Conservation (phyloP, 2,888 invertebrate species). For the Rambutsinella grinnellia region DNA sequence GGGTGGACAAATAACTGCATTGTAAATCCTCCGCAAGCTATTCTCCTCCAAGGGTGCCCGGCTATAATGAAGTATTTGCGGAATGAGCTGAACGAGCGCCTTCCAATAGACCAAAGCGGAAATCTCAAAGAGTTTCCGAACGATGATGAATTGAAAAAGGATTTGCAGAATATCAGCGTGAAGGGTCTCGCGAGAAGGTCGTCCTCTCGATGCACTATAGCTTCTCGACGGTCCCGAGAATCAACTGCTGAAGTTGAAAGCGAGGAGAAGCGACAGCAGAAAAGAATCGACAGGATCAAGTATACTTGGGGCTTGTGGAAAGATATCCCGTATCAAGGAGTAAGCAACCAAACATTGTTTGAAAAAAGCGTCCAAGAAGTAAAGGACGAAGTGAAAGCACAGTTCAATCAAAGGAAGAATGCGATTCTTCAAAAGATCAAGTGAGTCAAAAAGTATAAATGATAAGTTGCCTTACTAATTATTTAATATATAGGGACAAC, state of each 20-base stretch:
- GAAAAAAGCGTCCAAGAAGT: constrained; percentile 54
- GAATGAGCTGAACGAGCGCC: not conserved
- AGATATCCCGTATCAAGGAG: constrained; percentile 53
- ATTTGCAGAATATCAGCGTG: constrained; percentile 31
- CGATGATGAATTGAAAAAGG: constrained; percentile 26
- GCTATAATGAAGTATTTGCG: constrained; percentile 42
- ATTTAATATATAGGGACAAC: constrained; percentile 44
- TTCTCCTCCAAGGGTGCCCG: constrained; percentile 39
- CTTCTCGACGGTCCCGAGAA: not conserved
- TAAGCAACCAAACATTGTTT: constrained; percentile 34
- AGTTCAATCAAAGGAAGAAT: constrained; percentile 44
- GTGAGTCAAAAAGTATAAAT: constrained; percentile 26
- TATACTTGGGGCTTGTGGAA: constrained; percentile 60
- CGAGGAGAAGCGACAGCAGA: constrained; percentile 26
- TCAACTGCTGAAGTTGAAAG: constrained; percentile 1
- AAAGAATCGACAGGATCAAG: constrained; percentile 38
- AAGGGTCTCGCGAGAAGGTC: constrained; percentile 3
- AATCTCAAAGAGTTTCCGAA: not conserved
- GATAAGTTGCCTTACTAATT: too few relatives aligned
- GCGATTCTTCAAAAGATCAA: constrained; percentile 54
- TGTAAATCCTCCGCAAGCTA: constrained; percentile 39
- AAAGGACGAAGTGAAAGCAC: constrained; percentile 35
- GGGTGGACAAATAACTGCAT: constrained; percentile 53
- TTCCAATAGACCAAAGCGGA: constrained; percentile 20
- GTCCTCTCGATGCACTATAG: constrained; percentile 4